These are phyloP conservation scores for Callipepla californica DNA, from an alignment of 2,113 vertebrate species.

Conservation along the genomic window DNA sequence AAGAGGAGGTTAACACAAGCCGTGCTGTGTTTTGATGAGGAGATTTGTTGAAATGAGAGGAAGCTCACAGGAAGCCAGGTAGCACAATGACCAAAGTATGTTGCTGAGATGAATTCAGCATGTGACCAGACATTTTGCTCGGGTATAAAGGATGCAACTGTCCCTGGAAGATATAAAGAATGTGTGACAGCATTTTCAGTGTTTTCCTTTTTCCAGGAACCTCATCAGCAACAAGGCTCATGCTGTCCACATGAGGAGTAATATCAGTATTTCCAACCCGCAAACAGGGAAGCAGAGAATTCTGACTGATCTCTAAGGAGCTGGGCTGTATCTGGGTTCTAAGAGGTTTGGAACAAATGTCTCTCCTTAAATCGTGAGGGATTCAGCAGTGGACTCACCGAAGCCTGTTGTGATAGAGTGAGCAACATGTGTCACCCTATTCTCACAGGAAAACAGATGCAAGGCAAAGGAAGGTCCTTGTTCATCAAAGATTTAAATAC, in stretches of 20 bases:
- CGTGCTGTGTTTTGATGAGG: not conserved
- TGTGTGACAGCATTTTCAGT: not conserved
- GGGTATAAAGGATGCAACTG: not conserved
- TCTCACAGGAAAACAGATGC: not conserved
- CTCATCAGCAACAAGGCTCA: not conserved
- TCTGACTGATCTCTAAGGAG: not conserved
- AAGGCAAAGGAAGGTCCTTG: not conserved
- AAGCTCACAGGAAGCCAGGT: not conserved
- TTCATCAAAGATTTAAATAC: not conserved
- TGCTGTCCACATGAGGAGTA: not conserved
- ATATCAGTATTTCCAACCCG: not conserved
- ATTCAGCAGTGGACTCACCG: not conserved
- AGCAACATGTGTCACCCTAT: not conserved
- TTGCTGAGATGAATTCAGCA: not conserved
- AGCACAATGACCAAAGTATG: not conserved
- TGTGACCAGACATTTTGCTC: not conserved
- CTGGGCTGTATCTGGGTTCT: not conserved
- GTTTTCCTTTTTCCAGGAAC: constrained; percentile 8
- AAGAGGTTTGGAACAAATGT: not conserved
- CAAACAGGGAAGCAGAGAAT: not conserved
- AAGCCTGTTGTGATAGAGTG: not conserved
- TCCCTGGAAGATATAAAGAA: not conserved
- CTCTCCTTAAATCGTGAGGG: not conserved
- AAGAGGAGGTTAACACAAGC: not conserved
- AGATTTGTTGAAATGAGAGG: not conserved